Evolutionary conservation across 1,140 invertebrate genomes (phyloP).

Genomic region (Daktulosphaira vitifoliae): DNA sequence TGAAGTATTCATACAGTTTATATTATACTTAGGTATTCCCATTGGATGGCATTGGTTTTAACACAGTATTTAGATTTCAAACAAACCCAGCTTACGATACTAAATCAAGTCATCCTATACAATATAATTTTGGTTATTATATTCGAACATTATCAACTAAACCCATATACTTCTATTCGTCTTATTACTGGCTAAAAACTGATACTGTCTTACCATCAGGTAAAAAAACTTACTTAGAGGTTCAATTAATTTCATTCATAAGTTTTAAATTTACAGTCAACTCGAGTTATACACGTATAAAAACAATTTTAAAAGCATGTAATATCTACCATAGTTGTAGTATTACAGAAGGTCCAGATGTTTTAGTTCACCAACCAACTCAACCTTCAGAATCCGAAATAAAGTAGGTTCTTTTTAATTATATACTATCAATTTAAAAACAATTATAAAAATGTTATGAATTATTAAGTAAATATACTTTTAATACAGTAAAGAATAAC

Average conservation of each 20-base stretch:
- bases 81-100: neutral
- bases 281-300: neutral
- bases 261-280: neutral
- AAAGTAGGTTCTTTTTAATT: neutral
- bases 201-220: slow-evolving; percentile 13
- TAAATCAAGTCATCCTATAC: slow-evolving; percentile 26
- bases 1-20: no score
- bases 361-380: neutral
- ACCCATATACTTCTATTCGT: slow-evolving; percentile 18
- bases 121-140: slow-evolving; percentile 24
- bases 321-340: slow-evolving; percentile 16
- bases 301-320: slow-evolving; percentile 19
- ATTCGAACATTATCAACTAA: neutral
- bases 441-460: no score
- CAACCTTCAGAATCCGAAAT: neutral
- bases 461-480: no score
- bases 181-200: slow-evolving; percentile 1
- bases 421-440: no score
- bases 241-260: no score
- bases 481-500: no score
- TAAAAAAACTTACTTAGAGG: neutral
- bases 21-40: neutral
- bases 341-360: slow-evolving; percentile 10
- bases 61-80: slow-evolving; percentile 9
- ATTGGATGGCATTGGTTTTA: slow-evolving; percentile 13